Evolutionary conservation across 30 jellyfish, hydroid and myxozoan species (phyloP).

Genomic region (Catostylus mosaicus): DNA sequence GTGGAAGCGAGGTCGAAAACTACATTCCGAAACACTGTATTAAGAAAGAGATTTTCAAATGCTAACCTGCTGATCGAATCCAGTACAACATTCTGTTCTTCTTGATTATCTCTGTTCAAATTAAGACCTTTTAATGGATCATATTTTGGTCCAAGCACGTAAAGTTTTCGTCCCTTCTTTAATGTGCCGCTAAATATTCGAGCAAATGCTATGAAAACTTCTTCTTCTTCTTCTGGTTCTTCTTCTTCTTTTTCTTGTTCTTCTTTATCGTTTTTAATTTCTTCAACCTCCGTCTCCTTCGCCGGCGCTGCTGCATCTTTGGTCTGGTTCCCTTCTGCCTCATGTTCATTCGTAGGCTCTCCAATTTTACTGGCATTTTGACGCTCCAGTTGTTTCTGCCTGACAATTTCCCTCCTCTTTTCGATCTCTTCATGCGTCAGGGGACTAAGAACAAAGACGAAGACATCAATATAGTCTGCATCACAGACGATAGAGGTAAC

Average conservation of each 20-base stretch:
- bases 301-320: neutral
- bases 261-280: neutral
- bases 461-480: too few relatives aligned
- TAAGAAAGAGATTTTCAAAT: too few relatives aligned
- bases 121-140: slow-evolving; percentile 75
- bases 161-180: slow-evolving; percentile 74
- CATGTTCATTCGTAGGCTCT: neutral
- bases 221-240: slow-evolving; percentile 39
- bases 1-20: too few relatives aligned
- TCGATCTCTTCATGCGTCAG: slow-evolving; percentile 75
- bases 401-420: slow-evolving; percentile 76
- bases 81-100: slow-evolving; percentile 10
- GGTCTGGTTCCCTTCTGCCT: neutral
- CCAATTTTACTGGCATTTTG: slow-evolving; percentile 36
- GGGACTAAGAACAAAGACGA: too few relatives aligned
- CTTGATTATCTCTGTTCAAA: slow-evolving; percentile 11
- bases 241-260: slow-evolving; percentile 23
- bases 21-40: too few relatives aligned
- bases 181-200: slow-evolving; percentile 93
- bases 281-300: neutral
- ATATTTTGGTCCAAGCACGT: slow-evolving; percentile 92
- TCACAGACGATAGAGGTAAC: too few relatives aligned
- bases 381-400: slow-evolving; percentile 65
- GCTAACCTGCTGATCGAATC: slow-evolving; percentile 39
- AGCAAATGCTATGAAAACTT: slow-evolving; percentile 90